A percentile compares a stretch with the other conserved stretches of the same genome.
These are phyloP conservation scores for Drosophila emarginata DNA, from an alignment of 2,888 invertebrate genomes.

Conservation along the genomic window DNA sequence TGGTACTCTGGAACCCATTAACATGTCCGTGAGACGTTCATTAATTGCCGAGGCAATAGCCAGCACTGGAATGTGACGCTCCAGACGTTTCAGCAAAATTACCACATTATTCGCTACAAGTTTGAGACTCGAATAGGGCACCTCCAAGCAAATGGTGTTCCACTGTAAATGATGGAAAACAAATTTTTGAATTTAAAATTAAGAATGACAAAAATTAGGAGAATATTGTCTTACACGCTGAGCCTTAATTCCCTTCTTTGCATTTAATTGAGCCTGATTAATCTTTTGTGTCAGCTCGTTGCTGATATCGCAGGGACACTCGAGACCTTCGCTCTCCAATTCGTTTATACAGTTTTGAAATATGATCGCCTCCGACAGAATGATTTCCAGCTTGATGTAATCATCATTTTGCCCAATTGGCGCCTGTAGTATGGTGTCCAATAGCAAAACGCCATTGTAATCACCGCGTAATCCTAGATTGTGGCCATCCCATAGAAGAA, in stretches of 20 bases:
- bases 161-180: slow-evolving; percentile 85
- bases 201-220: no score
- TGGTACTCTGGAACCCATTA: slow-evolving; percentile 83
- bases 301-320: slow-evolving; percentile 89
- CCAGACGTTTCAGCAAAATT: slow-evolving; percentile 91
- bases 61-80: slow-evolving; percentile 92
- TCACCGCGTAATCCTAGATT: slow-evolving; percentile 93
- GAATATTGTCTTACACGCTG: slow-evolving; percentile 91
- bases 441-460: slow-evolving; percentile 93
- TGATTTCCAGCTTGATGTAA: slow-evolving; percentile 91
- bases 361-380: slow-evolving; percentile 93
- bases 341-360: slow-evolving; percentile 91
- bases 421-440: slow-evolving; percentile 94
- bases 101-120: slow-evolving; percentile 91
- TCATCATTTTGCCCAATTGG: slow-evolving; percentile 90
- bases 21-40: slow-evolving; percentile 91
- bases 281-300: slow-evolving; percentile 91
- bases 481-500: slow-evolving; percentile 91
- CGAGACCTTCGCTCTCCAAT: slow-evolving; percentile 89
- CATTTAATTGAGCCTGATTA: slow-evolving; percentile 87
- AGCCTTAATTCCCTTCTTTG: slow-evolving; percentile 93
- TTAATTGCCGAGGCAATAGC: slow-evolving; percentile 95
- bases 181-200: no score
- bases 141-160: slow-evolving; percentile 93
- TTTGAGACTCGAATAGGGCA: slow-evolving; percentile 91